phyloP scores from a whole-genome alignment of 2,113 vertebrate species.

The Campylomormyrus tamandua region DNA sequence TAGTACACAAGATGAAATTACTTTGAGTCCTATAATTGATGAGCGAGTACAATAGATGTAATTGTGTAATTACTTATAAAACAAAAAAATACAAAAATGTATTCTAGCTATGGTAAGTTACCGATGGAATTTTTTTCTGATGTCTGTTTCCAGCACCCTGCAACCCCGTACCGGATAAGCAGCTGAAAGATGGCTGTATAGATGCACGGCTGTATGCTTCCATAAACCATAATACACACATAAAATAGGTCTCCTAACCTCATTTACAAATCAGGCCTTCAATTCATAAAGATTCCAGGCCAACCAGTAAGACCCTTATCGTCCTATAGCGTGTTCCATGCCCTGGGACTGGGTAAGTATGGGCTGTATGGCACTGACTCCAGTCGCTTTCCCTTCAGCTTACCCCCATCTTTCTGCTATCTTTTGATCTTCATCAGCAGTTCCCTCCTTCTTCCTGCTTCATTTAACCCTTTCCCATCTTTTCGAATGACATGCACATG shows the following conservation, averaged over 20 bases:
- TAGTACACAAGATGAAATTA: constrained; percentile 2
- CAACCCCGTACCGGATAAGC: neutral
- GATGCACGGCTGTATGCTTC: neutral
- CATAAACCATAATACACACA: neutral
- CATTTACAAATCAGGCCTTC: neutral
- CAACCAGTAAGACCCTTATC: neutral
- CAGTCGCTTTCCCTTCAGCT: neutral
- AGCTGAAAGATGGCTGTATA: neutral
- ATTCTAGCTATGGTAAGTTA: neutral
- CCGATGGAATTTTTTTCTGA: neutral
- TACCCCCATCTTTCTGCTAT: neutral
- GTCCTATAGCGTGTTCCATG: neutral
- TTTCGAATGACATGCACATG: neutral
- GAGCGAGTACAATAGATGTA: neutral
- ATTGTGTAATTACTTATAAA: neutral
- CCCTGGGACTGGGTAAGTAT: neutral
- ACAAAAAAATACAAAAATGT: neutral
- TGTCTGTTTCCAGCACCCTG: neutral
- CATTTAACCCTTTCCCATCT: neutral
- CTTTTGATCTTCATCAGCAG: neutral
- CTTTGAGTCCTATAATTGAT: neutral
- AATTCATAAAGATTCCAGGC: neutral
- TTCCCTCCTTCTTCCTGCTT: neutral
- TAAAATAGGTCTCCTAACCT: neutral
- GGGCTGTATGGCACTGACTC: neutral